phyloP scores from a whole-genome alignment of 2,797 vertebrate species.

The Acanthiza pusilla region DNA sequence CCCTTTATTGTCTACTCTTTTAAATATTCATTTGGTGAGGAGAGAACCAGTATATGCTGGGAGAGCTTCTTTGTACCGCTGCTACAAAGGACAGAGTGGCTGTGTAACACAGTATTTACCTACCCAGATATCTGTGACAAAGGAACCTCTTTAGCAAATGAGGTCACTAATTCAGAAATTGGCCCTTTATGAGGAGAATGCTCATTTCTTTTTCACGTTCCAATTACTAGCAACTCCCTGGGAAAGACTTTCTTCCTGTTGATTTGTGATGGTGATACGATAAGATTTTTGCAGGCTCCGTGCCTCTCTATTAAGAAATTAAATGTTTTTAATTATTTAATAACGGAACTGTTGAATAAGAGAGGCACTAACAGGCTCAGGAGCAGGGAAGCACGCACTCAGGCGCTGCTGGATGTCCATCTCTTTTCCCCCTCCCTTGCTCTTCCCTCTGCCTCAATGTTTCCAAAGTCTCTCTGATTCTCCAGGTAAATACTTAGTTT shows the following conservation, averaged over 20 bases:
- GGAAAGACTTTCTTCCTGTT: conserved; percentile 62
- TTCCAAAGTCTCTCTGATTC: conserved; percentile 6
- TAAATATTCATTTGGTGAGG: conserved; percentile 62
- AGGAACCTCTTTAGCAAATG: conserved; percentile 56
- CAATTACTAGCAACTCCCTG: not conserved
- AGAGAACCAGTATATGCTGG: not conserved
- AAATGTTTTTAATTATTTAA: conserved; percentile 65
- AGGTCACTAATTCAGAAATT: conserved; percentile 64
- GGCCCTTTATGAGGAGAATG: not conserved
- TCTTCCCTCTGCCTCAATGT: not conserved
- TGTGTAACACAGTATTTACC: conserved; percentile 25
- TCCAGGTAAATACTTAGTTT: not conserved
- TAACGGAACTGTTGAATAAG: conserved; percentile 34
- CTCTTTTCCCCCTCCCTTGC: not conserved
- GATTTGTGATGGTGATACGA: conserved; percentile 53
- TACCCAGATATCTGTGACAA: conserved; percentile 48
- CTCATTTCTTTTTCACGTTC: not conserved
- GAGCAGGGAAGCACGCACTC: not conserved
- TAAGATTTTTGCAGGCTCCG: conserved; percentile 40
- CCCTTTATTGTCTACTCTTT: conserved; percentile 55
- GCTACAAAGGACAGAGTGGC: not conserved
- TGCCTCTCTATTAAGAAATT: conserved; percentile 42
- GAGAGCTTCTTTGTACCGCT: conserved; percentile 9
- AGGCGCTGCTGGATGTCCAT: not conserved
- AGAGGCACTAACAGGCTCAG: not conserved